Percentiles rank a stretch among this genome's conserved stretches.
Conservation (phyloP, 2,113 vertebrate genomes). For the Cyprinodon brontotheroides region DNA sequence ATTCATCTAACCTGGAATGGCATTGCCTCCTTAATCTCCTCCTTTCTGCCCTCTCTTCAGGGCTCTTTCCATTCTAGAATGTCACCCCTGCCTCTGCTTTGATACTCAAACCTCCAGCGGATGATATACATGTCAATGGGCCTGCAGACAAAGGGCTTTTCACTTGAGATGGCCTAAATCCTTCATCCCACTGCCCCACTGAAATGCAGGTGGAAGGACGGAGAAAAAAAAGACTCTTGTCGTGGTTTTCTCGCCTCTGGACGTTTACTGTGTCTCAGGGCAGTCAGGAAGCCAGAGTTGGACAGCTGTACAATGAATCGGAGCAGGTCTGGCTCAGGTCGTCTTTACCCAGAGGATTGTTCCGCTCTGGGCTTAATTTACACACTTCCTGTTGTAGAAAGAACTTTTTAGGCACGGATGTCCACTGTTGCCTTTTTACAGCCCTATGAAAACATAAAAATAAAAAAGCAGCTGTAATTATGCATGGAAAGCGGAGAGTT, state of each 20-base stretch:
- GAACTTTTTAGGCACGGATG: slow-evolving; percentile 33
- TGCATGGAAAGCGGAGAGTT: background rate
- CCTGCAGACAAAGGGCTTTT: slow-evolving; percentile 75
- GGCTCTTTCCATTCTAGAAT: slow-evolving; percentile 38
- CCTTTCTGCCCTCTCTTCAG: slow-evolving; percentile 50
- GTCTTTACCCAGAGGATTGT: slow-evolving; percentile 35
- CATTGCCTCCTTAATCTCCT: slow-evolving; percentile 62
- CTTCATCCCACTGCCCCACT: slow-evolving; percentile 55
- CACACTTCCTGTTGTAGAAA: slow-evolving; percentile 40
- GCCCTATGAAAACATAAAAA: slow-evolving; percentile 7
- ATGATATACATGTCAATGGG: slow-evolving; percentile 83
- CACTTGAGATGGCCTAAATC: slow-evolving; percentile 62
- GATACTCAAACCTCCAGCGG: slow-evolving; percentile 68
- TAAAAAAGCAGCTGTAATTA: slow-evolving; percentile 27
- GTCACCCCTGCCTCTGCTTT: slow-evolving; percentile 34
- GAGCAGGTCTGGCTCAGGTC: slow-evolving; percentile 15
- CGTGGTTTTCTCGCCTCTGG: slow-evolving; percentile 32
- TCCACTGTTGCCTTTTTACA: slow-evolving; percentile 31
- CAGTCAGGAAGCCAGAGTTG: slow-evolving; percentile 34
- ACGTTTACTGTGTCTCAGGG: slow-evolving; percentile 27
- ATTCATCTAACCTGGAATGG: slow-evolving; percentile 56
- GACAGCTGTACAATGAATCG: slow-evolving; percentile 50
- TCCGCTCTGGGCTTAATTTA: slow-evolving; percentile 36
- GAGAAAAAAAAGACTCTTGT: slow-evolving; percentile 57
- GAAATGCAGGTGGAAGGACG: slow-evolving; percentile 70